Percentiles rank a stretch among this genome's conserved stretches.
These are phyloP conservation scores for Corvus cornix DNA, from an alignment of 2,113 vertebrate species.

Conservation along the genomic window DNA sequence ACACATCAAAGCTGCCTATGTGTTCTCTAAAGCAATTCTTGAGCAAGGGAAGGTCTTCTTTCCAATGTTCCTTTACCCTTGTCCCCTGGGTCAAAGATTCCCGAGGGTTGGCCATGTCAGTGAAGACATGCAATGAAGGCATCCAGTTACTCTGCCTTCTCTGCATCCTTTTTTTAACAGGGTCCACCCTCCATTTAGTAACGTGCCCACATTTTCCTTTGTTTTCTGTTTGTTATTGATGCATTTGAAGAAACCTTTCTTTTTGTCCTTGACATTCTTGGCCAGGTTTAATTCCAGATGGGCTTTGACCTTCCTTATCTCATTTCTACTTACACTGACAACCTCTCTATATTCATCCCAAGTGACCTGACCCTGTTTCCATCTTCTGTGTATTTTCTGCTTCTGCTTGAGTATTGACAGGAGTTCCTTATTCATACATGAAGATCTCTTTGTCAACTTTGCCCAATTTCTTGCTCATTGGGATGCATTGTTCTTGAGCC, in stretches of 20 bases:
- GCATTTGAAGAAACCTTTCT: background rate
- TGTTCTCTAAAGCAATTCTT: background rate
- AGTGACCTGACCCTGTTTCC: background rate
- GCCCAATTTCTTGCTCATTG: background rate
- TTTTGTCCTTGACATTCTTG: background rate
- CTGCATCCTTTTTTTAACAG: background rate
- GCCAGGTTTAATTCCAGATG: background rate
- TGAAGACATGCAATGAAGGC: background rate
- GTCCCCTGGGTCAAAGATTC: background rate
- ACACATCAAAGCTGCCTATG: background rate
- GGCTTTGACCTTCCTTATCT: background rate
- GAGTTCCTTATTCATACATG: background rate
- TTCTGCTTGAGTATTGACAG: background rate
- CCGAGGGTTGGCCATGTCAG: background rate
- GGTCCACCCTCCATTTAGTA: background rate
- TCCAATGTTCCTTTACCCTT: background rate
- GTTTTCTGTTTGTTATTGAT: background rate
- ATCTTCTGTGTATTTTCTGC: background rate
- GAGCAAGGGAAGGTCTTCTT: background rate
- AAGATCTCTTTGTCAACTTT: background rate
- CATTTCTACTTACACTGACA: background rate
- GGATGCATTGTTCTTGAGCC: background rate
- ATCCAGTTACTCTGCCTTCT: background rate
- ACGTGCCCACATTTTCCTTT: background rate
- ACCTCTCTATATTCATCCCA: background rate